These are phyloP conservation scores for Heliconius hortense DNA, from an alignment of 2,888 invertebrate species.

Conservation along the genomic window DNA sequence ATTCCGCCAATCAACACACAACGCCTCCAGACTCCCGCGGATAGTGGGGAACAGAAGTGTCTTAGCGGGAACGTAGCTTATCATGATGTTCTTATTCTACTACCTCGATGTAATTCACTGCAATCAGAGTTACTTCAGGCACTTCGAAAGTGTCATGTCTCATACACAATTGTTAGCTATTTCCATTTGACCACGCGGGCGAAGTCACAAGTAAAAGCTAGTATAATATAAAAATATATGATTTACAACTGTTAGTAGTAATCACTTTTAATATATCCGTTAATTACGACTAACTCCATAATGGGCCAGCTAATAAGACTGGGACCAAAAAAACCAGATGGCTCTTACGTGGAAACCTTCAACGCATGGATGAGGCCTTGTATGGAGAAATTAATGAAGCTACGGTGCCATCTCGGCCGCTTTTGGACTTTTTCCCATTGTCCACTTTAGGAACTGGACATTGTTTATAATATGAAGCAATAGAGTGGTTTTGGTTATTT, in stretches of 20 bases:
- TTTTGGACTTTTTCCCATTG: constrained; percentile 46
- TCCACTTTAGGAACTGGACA: constrained; percentile 36
- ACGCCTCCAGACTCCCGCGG: too few species aligned
- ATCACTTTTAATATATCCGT: constrained; percentile 12
- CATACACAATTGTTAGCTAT: too few species aligned
- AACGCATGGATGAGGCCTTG: constrained; percentile 49
- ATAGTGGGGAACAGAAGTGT: too few species aligned
- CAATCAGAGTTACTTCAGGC: too few species aligned
- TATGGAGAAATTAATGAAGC: constrained; percentile 61
- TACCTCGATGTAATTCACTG: too few species aligned
- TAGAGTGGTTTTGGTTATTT: background rate
- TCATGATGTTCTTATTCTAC: too few species aligned
- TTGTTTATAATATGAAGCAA: constrained; percentile 13
- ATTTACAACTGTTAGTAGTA: background rate
- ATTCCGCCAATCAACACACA: too few species aligned
- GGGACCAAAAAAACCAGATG: constrained; percentile 30
- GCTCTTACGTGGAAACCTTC: constrained; percentile 39
- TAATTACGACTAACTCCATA: constrained; percentile 34
- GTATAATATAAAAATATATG: background rate
- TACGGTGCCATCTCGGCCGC: constrained; percentile 44
- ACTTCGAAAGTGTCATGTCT: too few species aligned
- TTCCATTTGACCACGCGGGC: too few species aligned
- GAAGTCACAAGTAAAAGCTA: background rate
- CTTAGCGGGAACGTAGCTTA: too few species aligned
- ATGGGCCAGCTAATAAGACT: constrained; percentile 32